These are phyloP conservation scores for Distichodus sexfasciatus DNA, from an alignment of 2,797 vertebrate species.

Conservation along the genomic window DNA sequence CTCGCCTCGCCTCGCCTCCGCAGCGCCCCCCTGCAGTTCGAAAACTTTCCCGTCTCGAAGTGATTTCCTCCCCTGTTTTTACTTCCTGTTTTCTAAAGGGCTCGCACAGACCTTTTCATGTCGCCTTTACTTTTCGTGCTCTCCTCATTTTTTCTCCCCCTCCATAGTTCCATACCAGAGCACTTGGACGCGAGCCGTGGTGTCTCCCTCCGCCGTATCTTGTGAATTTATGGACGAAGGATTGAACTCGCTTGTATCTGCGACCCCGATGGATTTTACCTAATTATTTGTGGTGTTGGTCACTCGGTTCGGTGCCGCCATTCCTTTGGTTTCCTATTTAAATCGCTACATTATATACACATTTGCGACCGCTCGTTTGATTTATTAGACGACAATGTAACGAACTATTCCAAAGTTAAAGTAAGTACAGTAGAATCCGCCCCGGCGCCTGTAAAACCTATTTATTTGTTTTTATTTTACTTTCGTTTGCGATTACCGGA, in stretches of 20 bases:
- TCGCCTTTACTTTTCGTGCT: conserved; percentile 30
- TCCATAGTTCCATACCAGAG: background rate
- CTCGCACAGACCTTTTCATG: conserved; percentile 40
- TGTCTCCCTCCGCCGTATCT: no score
- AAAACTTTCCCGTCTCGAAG: conserved; percentile 64
- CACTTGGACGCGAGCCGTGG: background rate
- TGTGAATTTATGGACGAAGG: conserved; percentile 10
- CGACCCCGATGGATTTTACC: conserved; percentile 70
- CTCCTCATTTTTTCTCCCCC: background rate
- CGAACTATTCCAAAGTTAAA: no score
- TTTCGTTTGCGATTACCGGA: no score
- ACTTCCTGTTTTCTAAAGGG: conserved; percentile 74
- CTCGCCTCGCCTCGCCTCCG: conserved; percentile 38
- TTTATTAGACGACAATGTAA: no score
- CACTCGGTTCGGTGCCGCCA: conserved; percentile 47
- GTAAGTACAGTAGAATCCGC: no score
- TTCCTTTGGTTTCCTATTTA: conserved; percentile 16
- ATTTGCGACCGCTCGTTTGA: no score
- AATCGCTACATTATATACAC: no score
- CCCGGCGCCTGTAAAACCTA: background rate
- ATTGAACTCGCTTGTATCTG: conserved; percentile 27
- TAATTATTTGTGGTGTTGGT: conserved; percentile 43
- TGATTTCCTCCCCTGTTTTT: conserved; percentile 54
- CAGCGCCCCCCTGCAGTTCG: conserved; percentile 62
- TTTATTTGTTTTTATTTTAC: background rate